Conservation (phyloP, 92 coral and sea anemone species). For the Phenganax subtilis region DNA sequence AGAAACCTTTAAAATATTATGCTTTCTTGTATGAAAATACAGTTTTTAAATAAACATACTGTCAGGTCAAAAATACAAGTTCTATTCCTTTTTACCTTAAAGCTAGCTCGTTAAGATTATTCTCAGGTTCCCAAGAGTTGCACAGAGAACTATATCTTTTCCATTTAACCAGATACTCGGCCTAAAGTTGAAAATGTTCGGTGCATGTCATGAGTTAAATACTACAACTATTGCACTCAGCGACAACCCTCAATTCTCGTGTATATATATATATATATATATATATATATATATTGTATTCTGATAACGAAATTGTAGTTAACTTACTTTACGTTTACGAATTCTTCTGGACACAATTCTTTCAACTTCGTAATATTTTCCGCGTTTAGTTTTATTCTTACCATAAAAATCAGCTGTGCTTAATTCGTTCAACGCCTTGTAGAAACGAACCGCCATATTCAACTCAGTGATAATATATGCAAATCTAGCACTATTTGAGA, state of each 20-base stretch:
- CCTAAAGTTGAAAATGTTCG: slow-evolving; percentile 5
- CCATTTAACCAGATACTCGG: slow-evolving; percentile 20
- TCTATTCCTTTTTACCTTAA: slow-evolving; percentile 10
- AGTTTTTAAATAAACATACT: background rate
- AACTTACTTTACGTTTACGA: slow-evolving; percentile 25
- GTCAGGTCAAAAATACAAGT: background rate
- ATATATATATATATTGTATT: background rate
- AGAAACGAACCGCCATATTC: slow-evolving; percentile 24
- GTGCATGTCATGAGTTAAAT: too few species aligned
- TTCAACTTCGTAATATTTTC: slow-evolving; percentile 10
- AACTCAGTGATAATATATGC: background rate
- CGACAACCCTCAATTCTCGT: background rate
- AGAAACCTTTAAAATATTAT: background rate
- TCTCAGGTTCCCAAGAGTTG: slow-evolving; percentile 12
- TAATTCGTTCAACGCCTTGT: slow-evolving; percentile 15
- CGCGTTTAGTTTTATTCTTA: slow-evolving; percentile 2
- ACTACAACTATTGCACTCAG: background rate
- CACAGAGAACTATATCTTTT: slow-evolving; percentile 9
- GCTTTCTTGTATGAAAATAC: background rate
- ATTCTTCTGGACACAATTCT: slow-evolving; percentile 20
- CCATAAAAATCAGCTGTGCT: slow-evolving; percentile 21
- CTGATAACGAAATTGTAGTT: slow-evolving; percentile 9
- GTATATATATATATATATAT: background rate
- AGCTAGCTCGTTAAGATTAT: slow-evolving; percentile 20
- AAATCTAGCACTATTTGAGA: background rate